Conservation (phyloP, 2,797 vertebrate species). For the Sarcoramphus papa region DNA sequence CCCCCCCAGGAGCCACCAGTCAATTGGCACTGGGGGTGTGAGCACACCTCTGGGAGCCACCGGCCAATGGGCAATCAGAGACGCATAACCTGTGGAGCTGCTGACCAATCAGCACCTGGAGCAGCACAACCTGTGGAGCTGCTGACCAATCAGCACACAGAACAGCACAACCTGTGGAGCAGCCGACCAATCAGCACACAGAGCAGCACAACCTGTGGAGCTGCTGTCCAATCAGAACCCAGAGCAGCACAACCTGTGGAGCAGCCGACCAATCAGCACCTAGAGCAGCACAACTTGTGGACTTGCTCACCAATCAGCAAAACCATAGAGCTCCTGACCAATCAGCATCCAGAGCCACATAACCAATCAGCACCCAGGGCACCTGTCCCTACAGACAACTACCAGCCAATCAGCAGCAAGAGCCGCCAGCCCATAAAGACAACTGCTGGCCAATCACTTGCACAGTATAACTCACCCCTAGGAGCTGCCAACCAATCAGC, state of each 20-base stretch:
- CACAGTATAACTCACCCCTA: background rate
- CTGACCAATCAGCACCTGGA: background rate
- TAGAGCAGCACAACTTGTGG: too few species aligned
- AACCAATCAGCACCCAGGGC: background rate
- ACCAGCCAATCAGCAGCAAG: background rate
- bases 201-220: background rate
- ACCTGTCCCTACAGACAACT: background rate
- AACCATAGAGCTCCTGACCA: background rate
- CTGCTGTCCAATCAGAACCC: background rate
- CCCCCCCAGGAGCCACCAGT: fast-evolving
- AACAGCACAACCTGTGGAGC: fast-evolving
- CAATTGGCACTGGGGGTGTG: too few species aligned
- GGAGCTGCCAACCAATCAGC: background rate
- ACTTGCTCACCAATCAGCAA: fast-evolving
- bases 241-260: background rate
- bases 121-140: background rate
- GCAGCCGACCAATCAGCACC: fast-evolving
- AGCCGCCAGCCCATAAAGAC: background rate
- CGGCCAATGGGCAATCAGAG: background rate
- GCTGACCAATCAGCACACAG: background rate
- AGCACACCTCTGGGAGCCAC: background rate
- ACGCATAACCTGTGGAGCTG: background rate
- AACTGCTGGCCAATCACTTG: background rate
- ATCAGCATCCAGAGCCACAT: background rate
- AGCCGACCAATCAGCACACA: background rate